A percentile compares a stretch with the other conserved stretches of the same genome.
Conservation (phyloP, 2,797 vertebrate species). For the Champsocephalus gunnari region DNA sequence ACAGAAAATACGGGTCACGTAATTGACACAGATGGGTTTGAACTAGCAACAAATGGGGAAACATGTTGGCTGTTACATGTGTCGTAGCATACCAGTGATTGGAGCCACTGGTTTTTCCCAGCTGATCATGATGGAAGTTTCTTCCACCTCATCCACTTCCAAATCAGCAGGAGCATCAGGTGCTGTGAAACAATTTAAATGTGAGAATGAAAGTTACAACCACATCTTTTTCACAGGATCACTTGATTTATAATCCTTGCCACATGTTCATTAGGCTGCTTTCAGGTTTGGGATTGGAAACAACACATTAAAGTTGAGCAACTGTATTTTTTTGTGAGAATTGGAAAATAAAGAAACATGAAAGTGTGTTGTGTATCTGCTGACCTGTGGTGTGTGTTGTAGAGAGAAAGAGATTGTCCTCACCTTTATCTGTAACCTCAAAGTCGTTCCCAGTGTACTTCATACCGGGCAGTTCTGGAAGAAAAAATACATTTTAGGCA, state of each 20-base stretch:
- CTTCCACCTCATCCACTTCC: constrained; percentile 89
- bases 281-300: constrained; percentile 9
- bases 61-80: background rate
- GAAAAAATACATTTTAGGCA: too few relatives aligned
- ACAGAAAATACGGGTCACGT: background rate
- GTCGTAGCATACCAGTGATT: constrained; percentile 89
- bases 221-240: background rate
- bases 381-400: constrained; percentile 96
- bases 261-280: background rate
- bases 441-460: constrained; percentile 97
- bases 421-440: constrained; percentile 90
- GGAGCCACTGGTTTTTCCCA: constrained; percentile 96
- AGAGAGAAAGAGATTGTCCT: constrained; percentile 92
- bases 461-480: constrained; percentile 88
- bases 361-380: background rate
- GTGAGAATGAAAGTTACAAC: background rate
- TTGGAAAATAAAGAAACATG: background rate
- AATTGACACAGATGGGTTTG: background rate
- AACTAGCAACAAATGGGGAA: background rate
- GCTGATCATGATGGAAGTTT: constrained; percentile 91
- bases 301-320: constrained; percentile 12
- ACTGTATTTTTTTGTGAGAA: background rate
- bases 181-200: constrained; percentile 77
- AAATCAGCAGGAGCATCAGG: constrained; percentile 92
- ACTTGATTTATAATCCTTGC: background rate